Evolutionary conservation across 2,113 vertebrate species (phyloP).

Genomic region (Lampris megalopsis): DNA sequence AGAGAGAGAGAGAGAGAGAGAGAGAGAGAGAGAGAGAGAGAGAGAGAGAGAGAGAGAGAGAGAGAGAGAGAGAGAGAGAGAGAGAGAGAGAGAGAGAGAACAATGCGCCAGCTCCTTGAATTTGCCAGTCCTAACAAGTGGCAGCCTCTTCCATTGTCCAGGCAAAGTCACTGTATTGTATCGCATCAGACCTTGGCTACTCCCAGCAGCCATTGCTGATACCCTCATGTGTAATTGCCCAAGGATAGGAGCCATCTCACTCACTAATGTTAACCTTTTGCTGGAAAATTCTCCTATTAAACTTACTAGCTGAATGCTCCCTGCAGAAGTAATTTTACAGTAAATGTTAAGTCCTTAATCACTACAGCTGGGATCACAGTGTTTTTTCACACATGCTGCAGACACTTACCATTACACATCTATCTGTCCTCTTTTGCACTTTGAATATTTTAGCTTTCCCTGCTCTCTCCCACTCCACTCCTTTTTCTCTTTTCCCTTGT

Average conservation of each 20-base stretch:
- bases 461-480: neutral
- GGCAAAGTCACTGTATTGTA: constrained; percentile 10
- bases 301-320: too few species aligned
- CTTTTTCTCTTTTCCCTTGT: neutral
- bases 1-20: constrained; percentile 36
- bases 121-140: constrained; percentile 52
- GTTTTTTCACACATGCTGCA: neutral
- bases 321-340: too few species aligned
- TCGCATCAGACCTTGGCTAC: constrained; percentile 4
- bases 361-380: too few species aligned
- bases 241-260: neutral
- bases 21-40: constrained; percentile 41
- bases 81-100: constrained; percentile 31
- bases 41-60: constrained; percentile 37
- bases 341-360: too few species aligned
- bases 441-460: too few species aligned
- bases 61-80: constrained; percentile 43
- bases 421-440: neutral
- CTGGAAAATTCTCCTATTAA: too few species aligned
- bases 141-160: constrained; percentile 24
- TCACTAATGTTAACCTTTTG: neutral
- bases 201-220: constrained; percentile 3
- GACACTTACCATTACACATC: neutral
- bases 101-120: too few species aligned
- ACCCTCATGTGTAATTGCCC: neutral